phyloP scores from a whole-genome alignment of 2,113 vertebrate species.

The Labeo catla region DNA sequence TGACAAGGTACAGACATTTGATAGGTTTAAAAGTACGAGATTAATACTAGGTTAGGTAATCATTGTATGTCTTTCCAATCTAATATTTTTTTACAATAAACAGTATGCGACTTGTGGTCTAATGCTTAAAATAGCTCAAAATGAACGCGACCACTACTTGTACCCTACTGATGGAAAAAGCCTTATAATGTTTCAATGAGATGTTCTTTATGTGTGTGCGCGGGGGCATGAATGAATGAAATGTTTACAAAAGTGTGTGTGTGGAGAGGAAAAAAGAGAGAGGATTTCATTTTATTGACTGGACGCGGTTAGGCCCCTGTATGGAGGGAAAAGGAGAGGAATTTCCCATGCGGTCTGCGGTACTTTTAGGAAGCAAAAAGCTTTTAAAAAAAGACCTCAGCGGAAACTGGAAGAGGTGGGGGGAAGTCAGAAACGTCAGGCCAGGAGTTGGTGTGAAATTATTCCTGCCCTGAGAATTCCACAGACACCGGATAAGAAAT shows the following conservation, averaged over 20 bases:
- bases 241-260: constrained; percentile 31
- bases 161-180: background rate
- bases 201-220: background rate
- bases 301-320: constrained; percentile 32
- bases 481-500: constrained; percentile 32
- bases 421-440: constrained; percentile 22
- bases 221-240: constrained; percentile 24
- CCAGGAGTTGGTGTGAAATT: constrained; percentile 56
- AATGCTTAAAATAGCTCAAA: background rate
- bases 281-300: constrained; percentile 44
- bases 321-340: constrained; percentile 45
- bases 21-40: background rate
- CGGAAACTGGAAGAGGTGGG: constrained; percentile 45
- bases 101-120: background rate
- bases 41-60: background rate
- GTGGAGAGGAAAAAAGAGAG: background rate
- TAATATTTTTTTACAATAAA: constrained; percentile 1
- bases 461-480: constrained; percentile 51
- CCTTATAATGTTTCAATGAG: background rate
- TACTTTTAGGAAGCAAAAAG: constrained; percentile 53
- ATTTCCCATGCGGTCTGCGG: constrained; percentile 57
- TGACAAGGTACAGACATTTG: background rate
- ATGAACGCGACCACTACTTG: background rate
- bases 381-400: constrained; percentile 39
- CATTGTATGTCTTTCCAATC: background rate